Base-by-base conservation (phyloP, 2,888 invertebrate genomes). In the Nomada flava region DNA sequence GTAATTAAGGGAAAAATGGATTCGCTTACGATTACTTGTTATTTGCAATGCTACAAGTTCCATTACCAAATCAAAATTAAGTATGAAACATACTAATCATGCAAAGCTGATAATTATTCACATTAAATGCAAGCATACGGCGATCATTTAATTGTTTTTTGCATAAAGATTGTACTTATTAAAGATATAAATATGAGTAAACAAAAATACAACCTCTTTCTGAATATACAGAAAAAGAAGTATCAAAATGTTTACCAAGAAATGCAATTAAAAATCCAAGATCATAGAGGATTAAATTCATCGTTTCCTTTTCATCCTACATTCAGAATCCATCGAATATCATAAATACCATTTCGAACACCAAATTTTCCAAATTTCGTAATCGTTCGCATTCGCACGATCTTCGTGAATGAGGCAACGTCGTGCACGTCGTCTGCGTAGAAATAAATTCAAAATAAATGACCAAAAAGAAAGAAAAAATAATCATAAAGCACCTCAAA, bases 361-460 rank as follows among this genome's bases (percentile, higher is more conserved):
- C 23, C 29, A 53, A 23, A 18, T 42, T 23, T 18, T 13, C 9
- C 10, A 53, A 67, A 9, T 29, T 29, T 53, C 53, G 10, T n/a
- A 4, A 0, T 36, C 18, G 44, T 60, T 47, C n/a, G 10, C n/a
- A 20, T 36, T 50, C 47, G 20, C 60, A 11, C 23, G 23, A 63
- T 36, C 50, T 5, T 36, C 57, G 44, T 29, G n/a, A 62, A 57
- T 13, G 76, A 4, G 57, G 44, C 26, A 74, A 55, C 63, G 60
- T 67, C 47, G 81, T 84, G 87, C 85, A 84, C 85, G 82, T 84
- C 82, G 79, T 74, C 77, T 64, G 69, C 73, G 75, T 63, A 52
- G 1, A 47, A 18, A 67, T 2, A 44, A 64, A 76, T 42, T 20
- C 26, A 59, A 76, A 47, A 55, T 13, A n/a, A 55, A 76, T 36